Conservation (phyloP, 2,888 invertebrate species). For the Herminia tarsipennalis region DNA sequence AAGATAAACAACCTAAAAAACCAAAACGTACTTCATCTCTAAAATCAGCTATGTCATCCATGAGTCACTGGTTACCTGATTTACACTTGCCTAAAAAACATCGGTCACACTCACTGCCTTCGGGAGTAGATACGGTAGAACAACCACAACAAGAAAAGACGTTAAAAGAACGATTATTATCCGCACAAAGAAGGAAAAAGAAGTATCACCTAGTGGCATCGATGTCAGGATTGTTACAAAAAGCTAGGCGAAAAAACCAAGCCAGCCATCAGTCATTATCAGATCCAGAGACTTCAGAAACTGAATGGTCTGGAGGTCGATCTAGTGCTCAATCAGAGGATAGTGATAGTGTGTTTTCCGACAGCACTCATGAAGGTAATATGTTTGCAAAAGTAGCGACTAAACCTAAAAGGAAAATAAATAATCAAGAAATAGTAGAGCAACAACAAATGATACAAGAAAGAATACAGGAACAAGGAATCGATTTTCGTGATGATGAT, state of each 20-base stretch:
- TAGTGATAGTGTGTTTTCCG: conserved; percentile 90
- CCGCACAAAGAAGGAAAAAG: conserved; percentile 88
- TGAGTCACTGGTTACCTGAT: conserved; percentile 93
- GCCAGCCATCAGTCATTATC: conserved; percentile 88
- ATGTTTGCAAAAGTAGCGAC: conserved; percentile 87
- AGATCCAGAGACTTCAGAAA: conserved; percentile 91
- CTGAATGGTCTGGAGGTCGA: conserved; percentile 87
- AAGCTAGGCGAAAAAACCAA: conserved; percentile 90
- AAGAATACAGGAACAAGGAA: conserved; percentile 72
- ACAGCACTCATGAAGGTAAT: conserved; percentile 86
- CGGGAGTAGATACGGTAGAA: conserved; percentile 87
- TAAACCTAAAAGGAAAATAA: conserved; percentile 77
- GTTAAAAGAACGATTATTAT: conserved; percentile 76
- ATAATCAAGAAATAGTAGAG: conserved; percentile 80
- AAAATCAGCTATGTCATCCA: conserved; percentile 92
- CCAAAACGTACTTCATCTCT: conserved; percentile 90
- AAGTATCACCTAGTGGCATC: conserved; percentile 93
- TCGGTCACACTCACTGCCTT: conserved; percentile 93
- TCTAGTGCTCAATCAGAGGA: conserved; percentile 91
- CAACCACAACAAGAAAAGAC: conserved; percentile 78
- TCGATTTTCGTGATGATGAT: conserved; percentile 68
- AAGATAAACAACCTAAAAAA: conserved; percentile 87
- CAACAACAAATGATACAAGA: conserved; percentile 81
- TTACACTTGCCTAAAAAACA: conserved; percentile 91
- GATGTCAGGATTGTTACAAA: conserved; percentile 93